phyloP scores from a whole-genome alignment of 23 tunicate species.

The Oikopleura albicans region DNA sequence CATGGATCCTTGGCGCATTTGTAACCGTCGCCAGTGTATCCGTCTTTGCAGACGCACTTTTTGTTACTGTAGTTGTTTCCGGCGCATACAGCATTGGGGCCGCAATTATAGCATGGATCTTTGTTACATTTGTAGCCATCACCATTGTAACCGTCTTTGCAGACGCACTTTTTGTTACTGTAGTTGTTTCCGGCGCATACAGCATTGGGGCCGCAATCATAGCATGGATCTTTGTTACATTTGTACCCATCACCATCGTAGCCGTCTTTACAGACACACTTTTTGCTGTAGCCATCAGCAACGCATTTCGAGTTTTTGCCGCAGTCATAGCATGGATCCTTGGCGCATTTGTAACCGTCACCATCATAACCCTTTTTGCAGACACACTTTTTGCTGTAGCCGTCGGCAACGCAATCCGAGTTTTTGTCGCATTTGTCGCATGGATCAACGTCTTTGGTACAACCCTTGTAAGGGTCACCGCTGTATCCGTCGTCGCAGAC shows the following conservation, averaged over 20 bases:
- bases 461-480: background rate
- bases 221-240: background rate
- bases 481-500: background rate
- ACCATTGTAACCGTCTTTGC: background rate
- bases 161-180: background rate
- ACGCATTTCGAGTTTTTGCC: background rate
- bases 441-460: background rate
- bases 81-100: background rate
- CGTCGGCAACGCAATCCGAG: background rate
- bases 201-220: background rate
- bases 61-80: background rate
- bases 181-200: background rate
- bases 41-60: background rate
- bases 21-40: background rate
- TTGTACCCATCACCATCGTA: background rate
- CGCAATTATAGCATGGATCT: background rate
- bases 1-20: background rate
- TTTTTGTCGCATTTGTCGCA: background rate
- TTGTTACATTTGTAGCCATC: background rate
- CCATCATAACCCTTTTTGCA: background rate
- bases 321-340: background rate
- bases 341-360: background rate
- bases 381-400: background rate
- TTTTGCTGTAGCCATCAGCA: background rate
- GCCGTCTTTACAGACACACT: background rate